Base-by-base conservation (phyloP, 2,113 vertebrate genomes). In the Lichenostomus cassidix region DNA sequence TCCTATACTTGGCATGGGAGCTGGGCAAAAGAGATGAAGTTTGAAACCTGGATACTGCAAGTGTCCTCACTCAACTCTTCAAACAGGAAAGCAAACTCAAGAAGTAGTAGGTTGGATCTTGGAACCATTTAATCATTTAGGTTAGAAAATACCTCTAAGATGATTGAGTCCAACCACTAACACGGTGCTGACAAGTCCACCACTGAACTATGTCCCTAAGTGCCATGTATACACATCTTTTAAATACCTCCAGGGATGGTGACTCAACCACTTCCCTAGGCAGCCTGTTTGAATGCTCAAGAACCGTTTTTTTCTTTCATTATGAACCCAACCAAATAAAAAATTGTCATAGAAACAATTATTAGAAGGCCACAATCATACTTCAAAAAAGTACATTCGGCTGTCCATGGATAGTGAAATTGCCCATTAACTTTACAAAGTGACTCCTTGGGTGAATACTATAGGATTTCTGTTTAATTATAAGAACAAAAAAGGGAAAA, bases 321-420 rank as follows among this genome's bases (percentile, higher is more conserved):
- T 60, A 20, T 55, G 76, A 41, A 69, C 44, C 27, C 2, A n/a
- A 42, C 10, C 3, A 2, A 52, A 56, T 19, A 23, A 39, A 41
- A 27, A 64, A 41, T 6, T 5, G 2, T 76, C 58, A 69, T 39
- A 65, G 64, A 76, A 89, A 58, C 18, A 37, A 58, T 37, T 83
- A 69, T 37, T 25, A 87, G 41, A 73, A 62, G 35, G 47, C 50
- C 46, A 63, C 0, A 0, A 68, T n/a, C 47, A 37, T 3, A 3
- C 33, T 80, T n/a, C 12, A 87, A 42, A 64, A 52, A 50, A 76
- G 39, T 28, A 18, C 33, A 50, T 74, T 91, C 59, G 69, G 64
- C 33, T 74, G 44, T 35, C n/a, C 47, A 37, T 12, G 18, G 35
- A 67, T 5, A 75, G 58, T 23, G 58, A 73, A 83, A 73, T 68